phyloP scores from a whole-genome alignment of 2,888 invertebrate species.

The Lepidochrysops patricia region DNA sequence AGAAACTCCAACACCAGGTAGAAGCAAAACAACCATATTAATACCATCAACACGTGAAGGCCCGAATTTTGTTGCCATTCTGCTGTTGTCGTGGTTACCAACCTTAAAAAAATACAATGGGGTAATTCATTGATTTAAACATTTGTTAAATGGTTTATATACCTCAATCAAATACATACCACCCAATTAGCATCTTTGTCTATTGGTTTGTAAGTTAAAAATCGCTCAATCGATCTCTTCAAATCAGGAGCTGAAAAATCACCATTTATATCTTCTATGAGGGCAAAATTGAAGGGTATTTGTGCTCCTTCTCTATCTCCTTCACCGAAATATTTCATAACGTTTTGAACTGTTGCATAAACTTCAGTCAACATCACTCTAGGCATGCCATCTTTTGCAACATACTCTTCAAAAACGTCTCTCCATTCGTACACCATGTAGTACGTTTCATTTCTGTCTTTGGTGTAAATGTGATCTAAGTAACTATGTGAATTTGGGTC shows the following conservation, averaged over 20 bases:
- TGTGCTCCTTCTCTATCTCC: constrained; percentile 76
- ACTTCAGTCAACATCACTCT: constrained; percentile 87
- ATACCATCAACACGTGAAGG: constrained; percentile 78
- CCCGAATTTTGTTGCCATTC: constrained; percentile 78
- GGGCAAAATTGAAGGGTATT: constrained; percentile 85
- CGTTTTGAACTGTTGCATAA: constrained; percentile 75
- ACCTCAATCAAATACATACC: too few relatives aligned
- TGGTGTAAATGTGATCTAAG: constrained; percentile 77
- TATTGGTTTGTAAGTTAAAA: constrained; percentile 77
- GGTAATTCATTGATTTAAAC: background rate
- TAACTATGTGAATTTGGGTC: constrained; percentile 71
- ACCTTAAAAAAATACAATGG: constrained; percentile 51
- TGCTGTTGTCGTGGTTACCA: constrained; percentile 80
- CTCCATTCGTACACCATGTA: constrained; percentile 80
- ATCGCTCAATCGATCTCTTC: constrained; percentile 76
- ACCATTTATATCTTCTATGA: constrained; percentile 76
- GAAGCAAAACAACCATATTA: constrained; percentile 80
- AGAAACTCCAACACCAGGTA: constrained; percentile 84
- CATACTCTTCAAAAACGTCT: constrained; percentile 74
- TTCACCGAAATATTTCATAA: constrained; percentile 79
- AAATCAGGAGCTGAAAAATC: constrained; percentile 77
- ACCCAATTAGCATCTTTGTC: constrained; percentile 83
- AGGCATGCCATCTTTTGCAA: constrained; percentile 49
- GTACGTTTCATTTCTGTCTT: constrained; percentile 74
- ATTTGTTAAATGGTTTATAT: too few relatives aligned